Base-by-base conservation (phyloP, 2,113 vertebrate species). In the Penelope pileata region DNA sequence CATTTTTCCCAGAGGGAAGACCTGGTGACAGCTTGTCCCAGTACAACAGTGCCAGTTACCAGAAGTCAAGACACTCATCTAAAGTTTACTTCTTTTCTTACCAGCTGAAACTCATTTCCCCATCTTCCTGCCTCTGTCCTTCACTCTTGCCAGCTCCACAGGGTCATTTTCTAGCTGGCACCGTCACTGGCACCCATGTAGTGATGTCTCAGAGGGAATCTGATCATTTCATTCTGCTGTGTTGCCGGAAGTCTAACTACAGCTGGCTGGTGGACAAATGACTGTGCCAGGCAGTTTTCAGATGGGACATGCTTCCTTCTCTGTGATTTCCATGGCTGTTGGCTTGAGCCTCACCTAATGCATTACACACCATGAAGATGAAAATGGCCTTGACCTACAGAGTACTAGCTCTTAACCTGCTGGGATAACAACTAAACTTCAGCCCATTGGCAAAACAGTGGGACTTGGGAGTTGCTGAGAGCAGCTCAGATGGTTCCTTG, bases 391-490 rank as follows among this genome's bases (percentile, higher is more conserved):
- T 34, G 53, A 21, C 5, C 3, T 3, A 29, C 22, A 54, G 22
- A 3, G 0, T 19, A 40, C 9, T 58, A 45, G 24, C 60, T 63
- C 42, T 54, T 67, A 43, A 50, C 19, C 62, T 47, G 23, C 48
- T 58, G 60, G 10, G 32, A 10, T 43, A 51, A 45, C 21, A 36
- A 1, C 29, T 58, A 18, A 59, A 47, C 32, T 29, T 68, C 60
- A 23, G 17, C n/a, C 58, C 23, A 21, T 13, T 3, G 1, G 21
- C 1, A 0, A 78, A 51, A 56, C 34, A 29, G 12, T 38, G 19
- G 45, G 50, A 38, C 23, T 1, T 70, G 19, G 63, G 68, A 54
- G 21, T 54, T 6, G 2, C 15, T 34, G 69, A 34, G 30, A 72
- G 51, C 10, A 38, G 26, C n/a, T 43, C 50, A 60, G 58, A 32